Evolutionary conservation across 2,797 vertebrate species (phyloP), one percentile per base, ranked within the genome.

Genomic region (Gambusia yucatana): DNA sequence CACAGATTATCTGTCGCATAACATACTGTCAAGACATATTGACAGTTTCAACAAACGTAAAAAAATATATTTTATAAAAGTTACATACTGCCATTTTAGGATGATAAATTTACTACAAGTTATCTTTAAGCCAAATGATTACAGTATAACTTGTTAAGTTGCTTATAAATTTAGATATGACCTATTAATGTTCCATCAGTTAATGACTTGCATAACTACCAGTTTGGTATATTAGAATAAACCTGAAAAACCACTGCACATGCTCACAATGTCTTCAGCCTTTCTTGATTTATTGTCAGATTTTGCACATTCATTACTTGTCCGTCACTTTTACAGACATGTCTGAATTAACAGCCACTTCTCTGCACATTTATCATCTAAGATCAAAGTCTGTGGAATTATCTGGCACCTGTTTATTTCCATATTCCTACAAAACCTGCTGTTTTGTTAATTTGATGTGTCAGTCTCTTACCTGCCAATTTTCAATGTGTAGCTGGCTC

Each of bases 311-410:
- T 65, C 33, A 25, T 67, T 67, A 22, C 6, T 1, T 0, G 7
- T 8, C 7, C 22, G 20, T 52, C 22, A 52, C 8, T 20, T 25
- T 67, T 41, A 41, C 22, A 67, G 28, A 16, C 1, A 47, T 30
- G 43, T 71, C 6, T 71, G 43, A 44, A 16, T 44, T 25, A 73
- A 39, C 70, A 78, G 48, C 80, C 77, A 75, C 78, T 82, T 83
- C 78, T 70, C 47, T 17, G 41, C 72, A 73, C 44, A 61, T 48
- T 25, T 72, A 55, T 50, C 25, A n/a, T 43, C 70, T 43, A 77
- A 72, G 46, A 72, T 72, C 30, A 48, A 33, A 33, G 41, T 9
- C 20, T 50, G 46, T 30, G 10, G 30, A 50, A 72, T 50, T 72
- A 33, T 72, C 46, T 47, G 44, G 8, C 70, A 48, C 70, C 8